phyloP scores from a whole-genome alignment of 2,113 vertebrate genomes.

The Oenanthe melanoleuca region DNA sequence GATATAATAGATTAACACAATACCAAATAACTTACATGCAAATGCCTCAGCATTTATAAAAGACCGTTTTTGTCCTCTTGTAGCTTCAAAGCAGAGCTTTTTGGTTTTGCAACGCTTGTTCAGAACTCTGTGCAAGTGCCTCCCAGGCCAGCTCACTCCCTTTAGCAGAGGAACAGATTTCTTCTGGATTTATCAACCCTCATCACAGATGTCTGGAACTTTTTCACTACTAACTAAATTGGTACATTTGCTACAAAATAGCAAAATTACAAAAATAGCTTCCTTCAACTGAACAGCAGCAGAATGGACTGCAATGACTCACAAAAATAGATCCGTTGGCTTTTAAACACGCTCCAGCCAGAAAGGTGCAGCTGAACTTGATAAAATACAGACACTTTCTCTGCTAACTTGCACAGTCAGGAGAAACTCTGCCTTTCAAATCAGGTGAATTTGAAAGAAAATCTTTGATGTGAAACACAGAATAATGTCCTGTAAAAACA shows the following conservation, averaged over 20 bases:
- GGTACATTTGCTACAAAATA: background rate
- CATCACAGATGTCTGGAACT: background rate
- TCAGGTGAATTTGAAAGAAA: slow-evolving; percentile 26
- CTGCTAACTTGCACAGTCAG: background rate
- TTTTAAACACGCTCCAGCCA: background rate
- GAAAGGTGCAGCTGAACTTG: background rate
- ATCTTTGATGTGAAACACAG: slow-evolving; percentile 10
- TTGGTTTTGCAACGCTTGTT: rapidly evolving
- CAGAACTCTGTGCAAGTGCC: background rate
- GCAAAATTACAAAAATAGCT: slow-evolving; percentile 1
- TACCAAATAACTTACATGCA: background rate
- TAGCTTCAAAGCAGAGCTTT: background rate
- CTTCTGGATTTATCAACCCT: background rate
- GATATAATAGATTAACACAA: background rate
- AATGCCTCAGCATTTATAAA: background rate
- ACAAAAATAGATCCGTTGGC: slow-evolving; percentile 1
- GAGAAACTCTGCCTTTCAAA: background rate
- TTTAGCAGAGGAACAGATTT: background rate
- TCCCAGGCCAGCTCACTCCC: background rate
- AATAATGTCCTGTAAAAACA: slow-evolving; percentile 31
- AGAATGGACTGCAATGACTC: background rate
- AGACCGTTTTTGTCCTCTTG: background rate
- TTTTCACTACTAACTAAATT: background rate
- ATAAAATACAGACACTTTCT: background rate
- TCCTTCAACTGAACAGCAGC: slow-evolving; percentile 14